phyloP scores from a whole-genome alignment of 2,888 invertebrate species.

The Parnassius smintheus region DNA sequence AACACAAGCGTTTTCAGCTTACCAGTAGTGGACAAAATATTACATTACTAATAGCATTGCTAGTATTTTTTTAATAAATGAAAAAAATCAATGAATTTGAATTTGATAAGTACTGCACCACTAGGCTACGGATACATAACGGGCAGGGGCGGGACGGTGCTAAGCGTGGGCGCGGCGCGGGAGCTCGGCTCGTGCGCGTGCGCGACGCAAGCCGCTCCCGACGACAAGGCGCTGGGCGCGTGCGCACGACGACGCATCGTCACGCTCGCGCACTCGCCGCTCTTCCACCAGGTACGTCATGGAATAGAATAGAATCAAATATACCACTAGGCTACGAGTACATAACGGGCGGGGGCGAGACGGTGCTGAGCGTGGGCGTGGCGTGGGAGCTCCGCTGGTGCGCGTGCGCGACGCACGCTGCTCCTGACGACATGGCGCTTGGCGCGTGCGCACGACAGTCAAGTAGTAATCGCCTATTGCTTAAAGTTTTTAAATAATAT shows the following conservation, averaged over 20 bases:
- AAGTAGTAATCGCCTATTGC: too few relatives aligned
- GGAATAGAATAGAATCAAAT: constrained; percentile 79
- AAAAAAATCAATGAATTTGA: too few relatives aligned
- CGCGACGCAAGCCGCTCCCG: constrained; percentile 86
- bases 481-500: too few relatives aligned
- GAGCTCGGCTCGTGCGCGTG: constrained; percentile 85
- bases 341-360: constrained; percentile 96
- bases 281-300: constrained; percentile 92
- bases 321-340: constrained; percentile 88
- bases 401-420: too few relatives aligned
- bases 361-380: too few relatives aligned
- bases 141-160: constrained; percentile 93
- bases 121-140: constrained; percentile 95
- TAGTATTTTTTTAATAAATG: too few relatives aligned
- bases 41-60: too few relatives aligned
- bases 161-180: constrained; percentile 85
- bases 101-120: background rate
- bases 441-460: too few relatives aligned
- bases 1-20: too few relatives aligned
- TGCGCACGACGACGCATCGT: constrained; percentile 81
- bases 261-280: constrained; percentile 87
- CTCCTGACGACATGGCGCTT: too few relatives aligned
- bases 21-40: too few relatives aligned
- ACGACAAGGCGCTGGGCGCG: constrained; percentile 95
- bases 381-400: too few relatives aligned